Evolutionary conservation across 2,797 vertebrate genomes (phyloP), one percentile per base, ranked within the genome.

Genomic region (Labeo calbasu): DNA sequence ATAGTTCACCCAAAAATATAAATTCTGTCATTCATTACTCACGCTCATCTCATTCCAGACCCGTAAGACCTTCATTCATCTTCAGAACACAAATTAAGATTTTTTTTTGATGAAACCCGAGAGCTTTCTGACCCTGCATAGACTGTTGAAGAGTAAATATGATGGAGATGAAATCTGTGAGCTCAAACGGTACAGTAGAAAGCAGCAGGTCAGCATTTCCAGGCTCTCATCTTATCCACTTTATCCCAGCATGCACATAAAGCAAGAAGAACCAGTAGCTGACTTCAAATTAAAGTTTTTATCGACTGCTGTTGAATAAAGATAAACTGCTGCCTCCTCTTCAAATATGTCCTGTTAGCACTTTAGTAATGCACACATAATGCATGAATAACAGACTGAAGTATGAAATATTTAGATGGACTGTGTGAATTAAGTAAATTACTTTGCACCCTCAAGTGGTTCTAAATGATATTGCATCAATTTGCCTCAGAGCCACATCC

Each of bases 141-240:
- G 32, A 4, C 4, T 4, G 7, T 46, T 46, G 43, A 25, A 65
- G 25, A 65, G 25, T 9, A 32, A 65, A 65, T 65, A 65, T 32
- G 17, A 65, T 32, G 25, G 25, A 28, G 13, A 63, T 46, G 43
- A 46, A 46, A 46, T 63, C 14, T 63, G 23, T 28, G 23, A 63
- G 25, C 61, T 32, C 61, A 65, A 17, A 32, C 9, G 25, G 25
- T 17, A 9, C 3, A 6, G 40, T 21, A 71, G 23, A 79, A 48
- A 65, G 19, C 2, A 57, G 70, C 55, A 77, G 77, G 57, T 82
- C 84, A 83, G 15, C 66, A 61, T 81, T 84, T 84, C 77, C 40
- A 85, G 57, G 19, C 13, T 69, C 66, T 69, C 51, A 70, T 78
- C 65, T 63, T 81, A 59, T 51, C 83, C 43, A 85, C 57, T 72